Conservation (phyloP, 2,797 vertebrate genomes). For the Chiropotes sagulatus region DNA sequence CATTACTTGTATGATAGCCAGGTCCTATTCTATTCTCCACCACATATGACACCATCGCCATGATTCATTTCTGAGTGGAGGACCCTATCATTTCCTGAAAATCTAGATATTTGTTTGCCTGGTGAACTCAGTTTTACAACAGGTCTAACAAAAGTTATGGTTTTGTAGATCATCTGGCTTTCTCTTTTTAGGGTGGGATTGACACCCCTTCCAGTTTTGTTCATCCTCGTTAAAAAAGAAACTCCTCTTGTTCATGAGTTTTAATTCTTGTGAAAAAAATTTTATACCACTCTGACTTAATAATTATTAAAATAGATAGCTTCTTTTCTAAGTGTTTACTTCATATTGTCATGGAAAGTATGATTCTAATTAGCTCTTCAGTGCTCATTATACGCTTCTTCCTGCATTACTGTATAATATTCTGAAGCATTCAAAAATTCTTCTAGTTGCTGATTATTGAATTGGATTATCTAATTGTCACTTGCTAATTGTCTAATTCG, state of each 20-base stretch:
- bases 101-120: background rate
- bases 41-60: background rate
- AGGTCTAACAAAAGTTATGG: background rate
- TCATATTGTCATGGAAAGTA: slow-evolving; percentile 40
- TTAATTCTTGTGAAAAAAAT: background rate
- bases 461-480: background rate
- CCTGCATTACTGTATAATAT: background rate
- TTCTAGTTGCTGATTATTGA: background rate
- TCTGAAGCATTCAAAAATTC: background rate
- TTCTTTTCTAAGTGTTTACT: background rate
- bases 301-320: background rate
- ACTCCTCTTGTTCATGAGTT: background rate
- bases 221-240: background rate
- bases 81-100: background rate
- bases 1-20: background rate
- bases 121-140: background rate
- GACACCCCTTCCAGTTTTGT: background rate
- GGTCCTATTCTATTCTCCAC: background rate
- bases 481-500: slow-evolving; percentile 24
- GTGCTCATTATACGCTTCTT: background rate
- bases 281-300: background rate
- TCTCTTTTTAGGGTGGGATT: background rate
- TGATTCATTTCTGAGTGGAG: background rate
- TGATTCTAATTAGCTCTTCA: background rate
- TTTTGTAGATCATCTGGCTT: background rate